These are phyloP conservation scores for Muschampia plurimacula DNA, from an alignment of 2,888 invertebrate species.

Conservation along the genomic window DNA sequence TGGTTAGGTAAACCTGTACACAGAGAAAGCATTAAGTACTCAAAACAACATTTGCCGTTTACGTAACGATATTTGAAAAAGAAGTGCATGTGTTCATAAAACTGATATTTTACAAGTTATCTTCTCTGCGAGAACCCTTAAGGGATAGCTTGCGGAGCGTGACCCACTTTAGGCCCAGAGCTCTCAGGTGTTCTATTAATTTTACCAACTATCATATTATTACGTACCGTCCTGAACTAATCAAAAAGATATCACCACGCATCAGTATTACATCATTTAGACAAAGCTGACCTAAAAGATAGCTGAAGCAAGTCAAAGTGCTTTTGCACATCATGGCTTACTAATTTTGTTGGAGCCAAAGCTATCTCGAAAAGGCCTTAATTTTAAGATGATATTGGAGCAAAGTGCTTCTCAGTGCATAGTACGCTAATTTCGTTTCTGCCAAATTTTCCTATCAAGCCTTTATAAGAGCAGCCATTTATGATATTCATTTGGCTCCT, in stretches of 20 bases:
- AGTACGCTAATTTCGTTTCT: constrained; percentile 37
- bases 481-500: constrained; percentile 28
- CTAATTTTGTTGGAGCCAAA: constrained; percentile 38
- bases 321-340: constrained; percentile 34
- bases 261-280: constrained; percentile 24
- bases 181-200: constrained; percentile 24
- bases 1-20: neutral
- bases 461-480: constrained; percentile 32
- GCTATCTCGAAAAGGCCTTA: constrained; percentile 37
- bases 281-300: constrained; percentile 35
- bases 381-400: constrained; percentile 40
- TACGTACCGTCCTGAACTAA: constrained; percentile 25
- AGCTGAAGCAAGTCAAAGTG: constrained; percentile 24
- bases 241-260: constrained; percentile 17
- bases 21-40: neutral
- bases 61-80: neutral
- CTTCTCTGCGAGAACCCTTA: neutral
- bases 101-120: neutral
- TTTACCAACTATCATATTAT: constrained; percentile 10
- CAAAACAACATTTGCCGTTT: neutral
- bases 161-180: neutral
- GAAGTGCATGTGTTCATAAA: neutral
- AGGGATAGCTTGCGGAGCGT: neutral
- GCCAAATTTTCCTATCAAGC: constrained; percentile 36
- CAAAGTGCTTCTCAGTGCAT: constrained; percentile 38